Evolutionary conservation across 2,888 invertebrate genomes (phyloP).

Genomic region (Helobdella robusta): DNA sequence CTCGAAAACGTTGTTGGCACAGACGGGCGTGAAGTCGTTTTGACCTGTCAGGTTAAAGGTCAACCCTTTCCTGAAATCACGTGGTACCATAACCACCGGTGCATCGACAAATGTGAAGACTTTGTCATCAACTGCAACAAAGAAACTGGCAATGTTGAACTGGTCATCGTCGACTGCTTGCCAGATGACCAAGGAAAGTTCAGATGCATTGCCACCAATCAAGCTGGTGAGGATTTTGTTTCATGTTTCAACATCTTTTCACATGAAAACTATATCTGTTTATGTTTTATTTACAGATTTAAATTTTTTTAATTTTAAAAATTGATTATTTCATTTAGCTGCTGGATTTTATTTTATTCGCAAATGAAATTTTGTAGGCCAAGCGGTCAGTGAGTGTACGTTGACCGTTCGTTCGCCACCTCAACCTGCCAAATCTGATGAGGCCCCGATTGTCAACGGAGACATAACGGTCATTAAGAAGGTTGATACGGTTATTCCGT

Average conservation of each 20-base stretch:
- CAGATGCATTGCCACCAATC: slow-evolving; percentile 63
- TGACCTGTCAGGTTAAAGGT: slow-evolving; percentile 45
- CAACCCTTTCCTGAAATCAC: slow-evolving; percentile 44
- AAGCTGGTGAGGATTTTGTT: slow-evolving; percentile 54
- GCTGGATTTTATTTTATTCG: neutral
- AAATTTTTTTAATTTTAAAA: neutral
- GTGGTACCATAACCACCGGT: slow-evolving; percentile 48
- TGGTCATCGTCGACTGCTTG: slow-evolving; percentile 49
- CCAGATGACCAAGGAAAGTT: slow-evolving; percentile 46
- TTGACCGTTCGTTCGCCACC: slow-evolving; percentile 31
- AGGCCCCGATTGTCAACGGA: slow-evolving; percentile 19
- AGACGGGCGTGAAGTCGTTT: slow-evolving; percentile 44
- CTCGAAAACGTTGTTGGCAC: slow-evolving; percentile 36
- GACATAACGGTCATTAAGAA: slow-evolving; percentile 34
- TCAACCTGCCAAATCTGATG: slow-evolving; percentile 14
- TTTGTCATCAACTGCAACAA: slow-evolving; percentile 47
- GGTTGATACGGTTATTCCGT: too few species aligned
- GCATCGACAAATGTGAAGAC: slow-evolving; percentile 48
- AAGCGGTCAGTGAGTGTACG: slow-evolving; percentile 62
- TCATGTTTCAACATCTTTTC: neutral
- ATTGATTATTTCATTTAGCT: neutral
- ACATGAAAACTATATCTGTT: too few species aligned
- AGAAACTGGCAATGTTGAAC: slow-evolving; percentile 43
- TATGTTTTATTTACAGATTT: neutral
- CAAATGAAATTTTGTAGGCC: slow-evolving; percentile 58